Evolutionary conservation across 2,888 invertebrate genomes (phyloP), one percentile per base, ranked within the genome.

Genomic region (Steinernema hermaphroditum): DNA sequence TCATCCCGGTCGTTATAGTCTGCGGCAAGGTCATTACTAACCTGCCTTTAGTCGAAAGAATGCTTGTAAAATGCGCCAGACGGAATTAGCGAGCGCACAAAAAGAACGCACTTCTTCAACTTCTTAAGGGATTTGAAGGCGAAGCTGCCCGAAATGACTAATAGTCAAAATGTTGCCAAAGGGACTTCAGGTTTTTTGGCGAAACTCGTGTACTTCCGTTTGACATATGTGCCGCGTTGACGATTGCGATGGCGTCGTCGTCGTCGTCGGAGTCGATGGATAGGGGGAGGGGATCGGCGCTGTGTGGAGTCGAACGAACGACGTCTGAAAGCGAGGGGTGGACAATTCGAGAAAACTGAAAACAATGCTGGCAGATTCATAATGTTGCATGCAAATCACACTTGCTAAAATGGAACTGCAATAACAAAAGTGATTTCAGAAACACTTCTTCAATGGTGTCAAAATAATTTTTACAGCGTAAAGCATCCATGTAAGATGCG

Each of bases 201-300:
- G 54, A 62, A 62, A 62, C 62, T 62, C 62, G 9, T 62, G 62
- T 62, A 62, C 62, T 62, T 62, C 62, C 62, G 62, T 62, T 32
- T 32, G 62, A 62, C 62, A 62, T 62, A 62, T 62, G 62, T 62
- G 62, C 62, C 24, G 37, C 37, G 37, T 37, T 37, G 37, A 37
- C 37, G 37, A 37, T 37, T 37, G 37, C 37, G 37, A 37, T 37
- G 37, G 37, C 37, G 37, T 4, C 37, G 37, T 37, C 37, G 37
- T 37, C 37, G 37, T 37, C 37, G 37, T 37, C 37, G 37, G 37
- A 37, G 37, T 37, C 37, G 62, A 62, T 62, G 62, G 62, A 32
- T 62, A 62, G 62, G 62, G 62, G 62, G 62, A 62, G 62, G 62
- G 62, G 54, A 54, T 37, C 37, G 37, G 37, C 37, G 37, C 37